phyloP scores from a whole-genome alignment of 2,113 vertebrate species.

The Cynoglossus semilaevis region DNA sequence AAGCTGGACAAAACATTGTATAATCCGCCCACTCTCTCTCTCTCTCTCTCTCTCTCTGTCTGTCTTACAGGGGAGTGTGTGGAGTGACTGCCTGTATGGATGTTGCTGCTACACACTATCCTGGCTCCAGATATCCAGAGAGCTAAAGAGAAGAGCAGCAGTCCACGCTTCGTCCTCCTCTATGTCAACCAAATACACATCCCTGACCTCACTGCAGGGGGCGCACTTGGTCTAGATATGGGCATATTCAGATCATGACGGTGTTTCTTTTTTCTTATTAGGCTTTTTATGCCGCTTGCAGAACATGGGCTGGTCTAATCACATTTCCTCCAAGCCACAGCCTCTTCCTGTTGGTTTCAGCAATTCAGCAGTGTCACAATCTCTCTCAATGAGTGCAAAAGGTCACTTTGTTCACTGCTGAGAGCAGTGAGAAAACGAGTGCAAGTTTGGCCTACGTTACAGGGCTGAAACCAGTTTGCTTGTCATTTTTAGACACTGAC shows the following conservation, averaged over 20 bases:
- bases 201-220: constrained; percentile 60
- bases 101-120: constrained; percentile 75
- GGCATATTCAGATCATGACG: neutral
- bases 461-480: too few relatives aligned
- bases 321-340: constrained; percentile 41
- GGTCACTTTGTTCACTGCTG: constrained; percentile 5
- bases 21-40: too few relatives aligned
- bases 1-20: too few relatives aligned
- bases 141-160: constrained; percentile 73
- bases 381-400: constrained; percentile 6
- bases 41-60: neutral
- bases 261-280: neutral
- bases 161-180: constrained; percentile 52
- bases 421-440: neutral
- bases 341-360: constrained; percentile 33
- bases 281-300: neutral
- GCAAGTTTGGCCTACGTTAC: constrained; percentile 3
- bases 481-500: too few relatives aligned
- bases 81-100: constrained; percentile 73
- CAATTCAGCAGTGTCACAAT: constrained; percentile 25
- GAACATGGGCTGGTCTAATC: constrained; percentile 47
- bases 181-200: constrained; percentile 41
- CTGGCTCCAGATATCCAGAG: constrained; percentile 75
- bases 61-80: constrained; percentile 65
- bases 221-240: constrained; percentile 64